Conservation (phyloP, 2,888 invertebrate species). For the Synanthedon formicaeformis region DNA sequence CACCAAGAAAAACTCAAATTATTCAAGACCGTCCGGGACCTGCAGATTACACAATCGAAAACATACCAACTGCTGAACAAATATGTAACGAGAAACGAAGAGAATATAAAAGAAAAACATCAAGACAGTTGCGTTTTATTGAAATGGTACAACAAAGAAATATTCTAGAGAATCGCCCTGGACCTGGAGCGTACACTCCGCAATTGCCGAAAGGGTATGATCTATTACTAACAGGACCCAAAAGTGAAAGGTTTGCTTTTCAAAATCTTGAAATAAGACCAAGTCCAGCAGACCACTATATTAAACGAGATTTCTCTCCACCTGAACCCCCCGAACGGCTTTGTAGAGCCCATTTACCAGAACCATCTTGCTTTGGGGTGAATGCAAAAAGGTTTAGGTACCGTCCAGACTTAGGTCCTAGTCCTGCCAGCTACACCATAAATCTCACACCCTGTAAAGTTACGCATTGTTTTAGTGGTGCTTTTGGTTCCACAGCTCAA, state of each 20-base stretch:
- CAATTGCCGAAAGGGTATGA: conserved; percentile 23
- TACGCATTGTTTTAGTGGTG: conserved; percentile 25
- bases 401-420: conserved; percentile 28
- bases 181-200: conserved; percentile 41
- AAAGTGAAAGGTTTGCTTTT: conserved; percentile 27
- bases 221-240: conserved; percentile 28
- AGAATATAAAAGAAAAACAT: conserved; percentile 29
- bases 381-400: conserved; percentile 37
- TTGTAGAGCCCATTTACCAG: conserved; percentile 32
- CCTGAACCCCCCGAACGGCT: conserved; percentile 13
- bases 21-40: conserved; percentile 36
- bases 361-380: conserved; percentile 35
- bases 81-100: conserved; percentile 40
- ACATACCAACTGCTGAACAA: conserved; percentile 15
- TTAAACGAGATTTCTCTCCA: conserved; percentile 41
- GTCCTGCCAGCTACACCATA: conserved; percentile 37
- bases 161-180: conserved; percentile 33
- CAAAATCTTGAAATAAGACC: conserved; percentile 21
- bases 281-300: conserved; percentile 36
- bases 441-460: conserved; percentile 18
- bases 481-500: conserved; percentile 34
- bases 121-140: conserved; percentile 43
- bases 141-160: conserved; percentile 41
- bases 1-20: conserved; percentile 20
- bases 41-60: conserved; percentile 31